A percentile compares a stretch with the other conserved stretches of the same genome.
Evolutionary conservation across 2,888 invertebrate genomes (phyloP).

Genomic region (Acanthosepion lycidas): DNA sequence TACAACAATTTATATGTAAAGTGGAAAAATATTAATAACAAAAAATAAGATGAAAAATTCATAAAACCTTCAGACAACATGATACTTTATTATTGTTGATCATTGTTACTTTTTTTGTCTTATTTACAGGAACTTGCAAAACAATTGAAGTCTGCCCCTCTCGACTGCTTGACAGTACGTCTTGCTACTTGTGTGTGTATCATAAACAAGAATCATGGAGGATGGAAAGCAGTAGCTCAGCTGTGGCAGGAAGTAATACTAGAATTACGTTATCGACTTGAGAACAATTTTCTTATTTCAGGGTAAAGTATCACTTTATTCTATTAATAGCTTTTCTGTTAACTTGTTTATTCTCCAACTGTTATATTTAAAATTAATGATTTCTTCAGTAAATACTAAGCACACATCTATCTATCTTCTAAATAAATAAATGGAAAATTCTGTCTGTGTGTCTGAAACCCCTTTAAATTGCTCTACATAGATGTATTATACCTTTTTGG

Average conservation of each 20-base stretch:
- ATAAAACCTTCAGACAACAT: too few species aligned
- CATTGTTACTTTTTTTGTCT: neutral
- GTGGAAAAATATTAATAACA: too few species aligned
- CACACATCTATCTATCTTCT: too few species aligned
- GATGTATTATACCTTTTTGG: too few species aligned
- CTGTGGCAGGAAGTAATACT: constrained; percentile 95
- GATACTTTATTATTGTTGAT: neutral
- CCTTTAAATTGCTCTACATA: too few species aligned
- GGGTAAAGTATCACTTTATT: constrained; percentile 59
- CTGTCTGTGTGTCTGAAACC: too few species aligned
- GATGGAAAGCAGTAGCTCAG: constrained; percentile 83
- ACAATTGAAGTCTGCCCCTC: constrained; percentile 85
- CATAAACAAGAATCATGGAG: constrained; percentile 76
- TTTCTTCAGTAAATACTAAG: too few species aligned
- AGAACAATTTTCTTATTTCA: constrained; percentile 75
- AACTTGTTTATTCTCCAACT: too few species aligned
- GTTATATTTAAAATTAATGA: too few species aligned
- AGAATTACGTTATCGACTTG: constrained; percentile 92
- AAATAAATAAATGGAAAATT: too few species aligned
- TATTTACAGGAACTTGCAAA: constrained; percentile 65
- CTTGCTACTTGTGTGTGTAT: constrained; percentile 81
- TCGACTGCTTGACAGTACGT: constrained; percentile 87
- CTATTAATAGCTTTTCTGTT: too few species aligned
- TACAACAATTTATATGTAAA: too few species aligned
- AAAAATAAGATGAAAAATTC: neutral